Conservation (phyloP, 2,113 vertebrate species). For the Phrynosoma blainvillii region DNA sequence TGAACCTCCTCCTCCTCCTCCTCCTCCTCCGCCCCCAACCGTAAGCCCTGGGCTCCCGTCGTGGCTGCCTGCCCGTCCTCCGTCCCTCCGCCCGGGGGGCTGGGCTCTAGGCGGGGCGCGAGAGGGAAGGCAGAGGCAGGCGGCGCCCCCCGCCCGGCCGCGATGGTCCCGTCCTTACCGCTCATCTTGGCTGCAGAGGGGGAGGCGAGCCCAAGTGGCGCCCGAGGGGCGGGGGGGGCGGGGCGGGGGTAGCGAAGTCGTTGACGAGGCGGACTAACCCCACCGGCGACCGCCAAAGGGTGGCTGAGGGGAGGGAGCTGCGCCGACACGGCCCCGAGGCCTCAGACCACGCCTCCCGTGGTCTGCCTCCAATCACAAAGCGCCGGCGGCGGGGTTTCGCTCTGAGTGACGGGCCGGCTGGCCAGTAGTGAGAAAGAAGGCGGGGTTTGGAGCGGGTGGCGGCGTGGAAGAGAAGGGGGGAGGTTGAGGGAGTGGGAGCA, state of each 20-base stretch:
- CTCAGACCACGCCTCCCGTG: neutral
- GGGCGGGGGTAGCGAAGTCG: constrained; percentile 68
- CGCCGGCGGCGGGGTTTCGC: neutral
- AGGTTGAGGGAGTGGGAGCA: constrained; percentile 49
- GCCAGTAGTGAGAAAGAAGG: constrained; percentile 30
- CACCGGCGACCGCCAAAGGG: constrained; percentile 65
- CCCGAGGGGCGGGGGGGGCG: constrained; percentile 62
- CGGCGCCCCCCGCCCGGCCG: constrained; percentile 32
- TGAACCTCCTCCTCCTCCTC: constrained; percentile 1
- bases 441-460: constrained; percentile 30
- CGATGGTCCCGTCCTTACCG: constrained; percentile 73
- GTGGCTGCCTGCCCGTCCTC: constrained; percentile 41
- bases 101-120: constrained; percentile 64
- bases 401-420: neutral
- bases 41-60: neutral
- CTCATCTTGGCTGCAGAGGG: constrained; percentile 70
- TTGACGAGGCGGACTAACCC: constrained; percentile 73
- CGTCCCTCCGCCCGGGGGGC: constrained; percentile 50
- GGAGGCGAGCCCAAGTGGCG: constrained; percentile 69
- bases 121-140: constrained; percentile 30
- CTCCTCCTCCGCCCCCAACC: constrained; percentile 1
- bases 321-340: constrained; percentile 28
- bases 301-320: constrained; percentile 49
- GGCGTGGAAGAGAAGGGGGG: neutral
- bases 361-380: neutral